Percentiles rank a stretch among this genome's conserved stretches.
Conservation (phyloP, 2,113 vertebrate genomes). For the Anthoscopus minutus region DNA sequence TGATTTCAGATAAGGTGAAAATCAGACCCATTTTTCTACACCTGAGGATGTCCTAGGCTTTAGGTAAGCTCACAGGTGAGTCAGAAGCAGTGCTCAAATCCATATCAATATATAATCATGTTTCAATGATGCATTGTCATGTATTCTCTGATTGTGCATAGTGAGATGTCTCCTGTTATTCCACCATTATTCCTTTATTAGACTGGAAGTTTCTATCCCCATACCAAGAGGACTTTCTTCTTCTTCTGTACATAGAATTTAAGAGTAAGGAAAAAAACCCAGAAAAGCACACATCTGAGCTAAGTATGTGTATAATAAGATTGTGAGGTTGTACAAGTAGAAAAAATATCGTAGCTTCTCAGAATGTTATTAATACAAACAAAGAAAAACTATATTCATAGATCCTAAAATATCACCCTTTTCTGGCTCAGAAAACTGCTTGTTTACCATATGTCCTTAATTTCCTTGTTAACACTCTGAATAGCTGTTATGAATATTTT, state of each 20-base stretch:
- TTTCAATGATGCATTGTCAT: neutral
- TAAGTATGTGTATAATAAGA: neutral
- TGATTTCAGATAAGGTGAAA: neutral
- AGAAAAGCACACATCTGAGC: fast-evolving
- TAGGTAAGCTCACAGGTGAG: neutral
- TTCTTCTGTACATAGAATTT: neutral
- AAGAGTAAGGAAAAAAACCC: neutral
- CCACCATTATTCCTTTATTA: neutral
- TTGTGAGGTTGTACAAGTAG: neutral
- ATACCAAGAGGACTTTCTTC: neutral
- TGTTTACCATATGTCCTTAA: neutral
- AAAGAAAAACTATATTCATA: neutral
- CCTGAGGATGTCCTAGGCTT: neutral
- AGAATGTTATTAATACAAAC: neutral
- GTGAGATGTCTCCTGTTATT: neutral
- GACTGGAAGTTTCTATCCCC: neutral
- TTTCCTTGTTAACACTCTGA: neutral
- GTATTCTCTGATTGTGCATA: neutral
- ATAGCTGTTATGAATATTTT: neutral
- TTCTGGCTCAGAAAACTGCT: neutral
- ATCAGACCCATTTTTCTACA: neutral
- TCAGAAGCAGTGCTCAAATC: neutral
- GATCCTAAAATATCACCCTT: neutral
- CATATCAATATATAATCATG: neutral
- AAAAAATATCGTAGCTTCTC: neutral